phyloP scores from a whole-genome alignment of 2,888 invertebrate genomes.

The Ichneumoninae sp. region DNA sequence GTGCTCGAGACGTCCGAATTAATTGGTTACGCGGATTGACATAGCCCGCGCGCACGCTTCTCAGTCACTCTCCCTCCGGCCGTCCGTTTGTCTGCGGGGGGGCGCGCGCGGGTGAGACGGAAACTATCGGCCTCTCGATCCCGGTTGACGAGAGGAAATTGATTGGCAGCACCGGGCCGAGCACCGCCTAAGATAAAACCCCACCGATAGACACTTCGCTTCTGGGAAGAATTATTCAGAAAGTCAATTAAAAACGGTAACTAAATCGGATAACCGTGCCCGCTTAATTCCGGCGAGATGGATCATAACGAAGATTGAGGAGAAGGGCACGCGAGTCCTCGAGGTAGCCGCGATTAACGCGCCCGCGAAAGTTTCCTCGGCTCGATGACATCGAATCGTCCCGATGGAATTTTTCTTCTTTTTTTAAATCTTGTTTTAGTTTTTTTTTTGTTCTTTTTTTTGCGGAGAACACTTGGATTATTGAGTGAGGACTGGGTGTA shows the following conservation, averaged over 20 bases:
- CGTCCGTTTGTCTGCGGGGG: neutral
- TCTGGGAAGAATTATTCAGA: constrained; percentile 48
- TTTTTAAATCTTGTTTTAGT: neutral
- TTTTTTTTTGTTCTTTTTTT: neutral
- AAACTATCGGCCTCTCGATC: constrained; percentile 33
- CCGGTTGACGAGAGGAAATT: constrained; percentile 43
- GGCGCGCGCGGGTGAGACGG: neutral
- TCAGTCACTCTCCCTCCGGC: constrained; percentile 9
- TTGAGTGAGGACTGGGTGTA: constrained; percentile 45
- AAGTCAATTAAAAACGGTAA: constrained; percentile 61
- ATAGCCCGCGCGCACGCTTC: constrained; percentile 43
- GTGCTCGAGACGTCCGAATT: constrained; percentile 57
- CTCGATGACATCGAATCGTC: constrained; percentile 4
- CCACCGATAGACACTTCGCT: constrained; percentile 42
- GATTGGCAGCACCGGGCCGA: constrained; percentile 48
- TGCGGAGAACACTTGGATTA: constrained; percentile 26
- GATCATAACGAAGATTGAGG: constrained; percentile 58
- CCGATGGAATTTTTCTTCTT: constrained; percentile 3
- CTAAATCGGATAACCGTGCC: constrained; percentile 42
- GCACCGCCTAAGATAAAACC: constrained; percentile 40
- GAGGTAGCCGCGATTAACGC: neutral
- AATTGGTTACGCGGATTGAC: constrained; percentile 68
- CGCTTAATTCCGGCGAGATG: constrained; percentile 52
- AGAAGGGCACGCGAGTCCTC: neutral
- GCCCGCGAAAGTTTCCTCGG: constrained; percentile 12